phyloP scores from a whole-genome alignment of 2,797 vertebrate genomes.

The Erpetoichthys calabaricus region DNA sequence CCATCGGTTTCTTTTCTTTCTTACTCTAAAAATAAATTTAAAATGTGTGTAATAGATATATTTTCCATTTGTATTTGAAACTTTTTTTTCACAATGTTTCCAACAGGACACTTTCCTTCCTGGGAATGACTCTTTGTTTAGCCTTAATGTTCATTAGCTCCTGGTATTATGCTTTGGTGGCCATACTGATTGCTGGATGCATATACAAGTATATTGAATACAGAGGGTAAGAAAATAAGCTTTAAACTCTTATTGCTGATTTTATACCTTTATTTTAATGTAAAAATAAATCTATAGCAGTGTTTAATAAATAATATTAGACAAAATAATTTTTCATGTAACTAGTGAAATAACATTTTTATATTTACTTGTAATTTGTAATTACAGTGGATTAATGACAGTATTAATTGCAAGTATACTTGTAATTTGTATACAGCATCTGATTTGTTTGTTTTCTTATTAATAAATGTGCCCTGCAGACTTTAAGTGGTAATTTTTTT shows the following conservation, averaged over 20 bases:
- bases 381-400: no score
- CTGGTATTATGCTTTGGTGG: conserved; percentile 87
- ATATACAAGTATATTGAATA: conserved; percentile 98
- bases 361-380: no score
- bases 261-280: not conserved
- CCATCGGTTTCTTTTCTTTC: no score
- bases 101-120: conserved; percentile 78
- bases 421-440: no score
- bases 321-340: not conserved
- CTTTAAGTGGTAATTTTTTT: not conserved
- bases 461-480: no score
- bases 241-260: not conserved
- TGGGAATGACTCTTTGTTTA: conserved; percentile 92
- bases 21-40: no score
- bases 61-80: no score
- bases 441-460: no score
- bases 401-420: no score
- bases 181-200: conserved; percentile 80
- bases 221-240: conserved; percentile 62
- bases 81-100: conserved; percentile 2
- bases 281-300: not conserved
- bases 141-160: conserved; percentile 94
- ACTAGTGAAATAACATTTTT: no score
- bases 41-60: not conserved
- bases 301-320: not conserved